phyloP scores from a whole-genome alignment of 2,113 vertebrate genomes.

The Coregonus clupeaformis region DNA sequence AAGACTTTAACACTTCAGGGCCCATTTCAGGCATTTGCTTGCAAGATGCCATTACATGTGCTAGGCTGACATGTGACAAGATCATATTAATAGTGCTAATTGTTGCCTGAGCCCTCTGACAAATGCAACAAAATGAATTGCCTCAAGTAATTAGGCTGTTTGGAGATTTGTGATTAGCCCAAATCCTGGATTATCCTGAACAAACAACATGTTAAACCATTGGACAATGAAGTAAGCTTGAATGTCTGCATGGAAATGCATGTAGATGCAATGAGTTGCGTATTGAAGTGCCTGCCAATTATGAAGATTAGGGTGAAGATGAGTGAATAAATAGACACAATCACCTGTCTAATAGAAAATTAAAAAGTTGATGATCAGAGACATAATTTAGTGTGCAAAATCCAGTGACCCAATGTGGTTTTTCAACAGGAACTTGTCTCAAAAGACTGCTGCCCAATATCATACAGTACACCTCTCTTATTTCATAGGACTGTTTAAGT shows the following conservation, averaged over 20 bases:
- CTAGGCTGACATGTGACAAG: slow-evolving; percentile 32
- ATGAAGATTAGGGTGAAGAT: not conserved
- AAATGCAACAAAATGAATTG: slow-evolving; percentile 43
- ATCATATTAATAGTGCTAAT: slow-evolving; percentile 42
- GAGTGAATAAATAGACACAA: not conserved
- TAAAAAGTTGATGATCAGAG: not conserved
- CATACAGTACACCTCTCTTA: not conserved
- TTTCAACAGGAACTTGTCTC: not conserved
- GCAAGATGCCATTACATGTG: slow-evolving; percentile 24
- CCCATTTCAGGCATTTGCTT: not conserved
- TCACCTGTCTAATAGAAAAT: not conserved
- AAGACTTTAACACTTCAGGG: not conserved
- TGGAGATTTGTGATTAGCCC: slow-evolving; percentile 24
- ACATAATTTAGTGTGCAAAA: not conserved
- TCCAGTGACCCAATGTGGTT: not conserved
- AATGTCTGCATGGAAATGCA: not conserved
- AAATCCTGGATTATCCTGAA: slow-evolving; percentile 20
- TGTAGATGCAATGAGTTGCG: not conserved
- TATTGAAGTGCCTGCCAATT: not conserved
- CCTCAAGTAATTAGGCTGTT: slow-evolving; percentile 36
- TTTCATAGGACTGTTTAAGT: not conserved
- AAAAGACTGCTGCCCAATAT: not conserved
- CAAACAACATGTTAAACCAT: slow-evolving; percentile 18
- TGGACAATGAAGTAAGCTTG: slow-evolving; percentile 12
- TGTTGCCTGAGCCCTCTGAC: slow-evolving; percentile 33